Evolutionary conservation across 2,113 vertebrate species (phyloP), one percentile per base, ranked within the genome.

Genomic region (Prochilodus magdalenae): DNA sequence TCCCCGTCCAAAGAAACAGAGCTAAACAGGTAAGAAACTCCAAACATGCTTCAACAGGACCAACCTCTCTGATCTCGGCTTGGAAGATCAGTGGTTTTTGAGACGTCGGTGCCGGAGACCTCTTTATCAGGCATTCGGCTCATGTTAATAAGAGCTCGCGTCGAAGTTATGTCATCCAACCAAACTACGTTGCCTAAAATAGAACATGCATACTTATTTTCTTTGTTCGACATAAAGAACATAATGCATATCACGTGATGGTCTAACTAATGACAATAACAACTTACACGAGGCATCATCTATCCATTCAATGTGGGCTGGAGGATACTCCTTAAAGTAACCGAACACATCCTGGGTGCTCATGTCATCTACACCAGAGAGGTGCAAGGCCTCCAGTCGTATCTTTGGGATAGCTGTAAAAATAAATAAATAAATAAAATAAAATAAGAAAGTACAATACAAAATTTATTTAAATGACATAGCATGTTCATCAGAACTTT

Each of bases 281-380:
- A 86, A 96, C 96, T 95, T 90, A 99, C 98, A 99, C 20, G 98
- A 97, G 0, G 94, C 90, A 84, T 99, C 98, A 69, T 99, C 97
- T 27, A 99, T 92, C 98, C 98, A 99, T 90, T 99, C 98, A 0
- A 99, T 99, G 86, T 98, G 97, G n/a, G 97, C 97, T 0, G 98
- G 97, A 44, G 98, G 97, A 81, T 99, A 99, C 71, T 98, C 96
- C 79, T 97, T 97, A 86, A 99, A 99, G 80, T 97, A 98, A 4
- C 93, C 93, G 63, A 99, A 99, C 75, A 99, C 91, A 75, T 98
- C 97, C 88, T 99, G 95, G 1, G 98, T 99, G 87, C 97, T 98
- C 98, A 99, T 97, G 86, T 99, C 96, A 83, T 99, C 98, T 27
- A 99, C 96, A 0, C 98, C 98, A 0, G 91, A 94, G 86, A 99